Evolutionary conservation across 1,140 invertebrate genomes (phyloP).

Genomic region (Drosophila ironensis): DNA sequence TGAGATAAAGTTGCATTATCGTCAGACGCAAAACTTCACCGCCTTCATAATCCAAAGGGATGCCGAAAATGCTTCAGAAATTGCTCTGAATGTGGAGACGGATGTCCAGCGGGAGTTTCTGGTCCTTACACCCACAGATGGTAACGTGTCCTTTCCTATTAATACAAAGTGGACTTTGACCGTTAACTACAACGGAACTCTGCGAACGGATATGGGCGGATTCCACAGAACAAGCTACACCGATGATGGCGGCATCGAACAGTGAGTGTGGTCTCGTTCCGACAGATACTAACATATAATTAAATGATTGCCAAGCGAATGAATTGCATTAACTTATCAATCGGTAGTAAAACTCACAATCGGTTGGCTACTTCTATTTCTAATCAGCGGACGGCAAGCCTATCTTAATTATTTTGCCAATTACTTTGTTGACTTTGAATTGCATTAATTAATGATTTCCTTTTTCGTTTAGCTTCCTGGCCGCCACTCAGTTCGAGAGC

Average conservation of each 20-base stretch:
- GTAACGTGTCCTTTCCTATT: slow-evolving; percentile 79
- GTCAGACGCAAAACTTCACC: slow-evolving; percentile 43
- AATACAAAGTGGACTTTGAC: slow-evolving; percentile 80
- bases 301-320: not conserved
- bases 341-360: not conserved
- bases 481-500: slow-evolving; percentile 91
- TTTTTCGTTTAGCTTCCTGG: slow-evolving; percentile 84
- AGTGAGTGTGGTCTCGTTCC: slow-evolving; percentile 61
- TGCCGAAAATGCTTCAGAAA: not conserved
- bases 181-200: slow-evolving; percentile 83
- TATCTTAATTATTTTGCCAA: not conserved
- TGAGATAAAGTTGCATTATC: slow-evolving; percentile 83
- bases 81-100: not conserved
- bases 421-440: not conserved
- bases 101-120: slow-evolving; percentile 60
- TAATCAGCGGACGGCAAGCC: not conserved
- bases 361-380: not conserved
- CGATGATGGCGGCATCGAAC: slow-evolving; percentile 77
- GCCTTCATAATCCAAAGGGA: slow-evolving; percentile 46
- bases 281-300: not conserved
- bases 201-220: slow-evolving; percentile 86
- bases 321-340: not conserved
- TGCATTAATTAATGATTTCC: not conserved
- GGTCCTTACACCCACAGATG: slow-evolving; percentile 29
- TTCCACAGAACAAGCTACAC: slow-evolving; percentile 91